Evolutionary conservation across 2,888 invertebrate genomes (phyloP), one percentile per base, ranked within the genome.

Genomic region (Matsumyia berberina): DNA sequence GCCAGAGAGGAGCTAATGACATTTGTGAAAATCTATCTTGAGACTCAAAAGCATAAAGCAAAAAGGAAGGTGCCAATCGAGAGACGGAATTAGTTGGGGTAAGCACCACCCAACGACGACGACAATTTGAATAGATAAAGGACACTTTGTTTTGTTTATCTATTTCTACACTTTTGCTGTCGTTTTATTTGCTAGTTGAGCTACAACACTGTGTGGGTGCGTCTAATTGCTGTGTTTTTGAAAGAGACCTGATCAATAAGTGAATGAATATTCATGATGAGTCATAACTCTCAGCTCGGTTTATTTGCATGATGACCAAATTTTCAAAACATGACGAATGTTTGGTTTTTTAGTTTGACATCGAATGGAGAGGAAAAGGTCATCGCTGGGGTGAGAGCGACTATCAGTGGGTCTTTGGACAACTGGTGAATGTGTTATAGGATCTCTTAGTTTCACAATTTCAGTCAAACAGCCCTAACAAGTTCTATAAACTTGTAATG

Each of bases 111-210:
- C 29, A 17, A 49, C 55, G 66, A 73, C 55, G 66, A 73, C 53
- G 58, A 58, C 39, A 62, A 83, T 83, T 67, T 73, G 53, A 72
- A 83, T 73, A 73, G 72, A 79, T 64, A 67, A n/a, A 67, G 73
- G 57, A 80, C 58, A 80, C 64, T 42, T 64, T 66, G 62, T 64
- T n/a, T n/a, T 67, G 66, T 74, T 53, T 62, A 73, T 19, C 35
- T 42, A 15, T 51, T 58, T 67, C 42, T 33, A 49, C 57, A 70
- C 55, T 76, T 74, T 55, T 53, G 29, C 60, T 67, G 44, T 8
- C 9, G 7, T 49, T 64, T 57, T 29, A 31, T 73, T 49, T 57
- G n/a, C 17, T 11, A 31, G 15, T 31, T 57, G 6, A 49, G 39
- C 49, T 31, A 11, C 15, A 12, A 24, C 17, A 8, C 0, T 37